Evolutionary conservation across 2,797 vertebrate species (phyloP), one percentile per base, ranked within the genome.

Genomic region (Xiphophorus birchmanni): DNA sequence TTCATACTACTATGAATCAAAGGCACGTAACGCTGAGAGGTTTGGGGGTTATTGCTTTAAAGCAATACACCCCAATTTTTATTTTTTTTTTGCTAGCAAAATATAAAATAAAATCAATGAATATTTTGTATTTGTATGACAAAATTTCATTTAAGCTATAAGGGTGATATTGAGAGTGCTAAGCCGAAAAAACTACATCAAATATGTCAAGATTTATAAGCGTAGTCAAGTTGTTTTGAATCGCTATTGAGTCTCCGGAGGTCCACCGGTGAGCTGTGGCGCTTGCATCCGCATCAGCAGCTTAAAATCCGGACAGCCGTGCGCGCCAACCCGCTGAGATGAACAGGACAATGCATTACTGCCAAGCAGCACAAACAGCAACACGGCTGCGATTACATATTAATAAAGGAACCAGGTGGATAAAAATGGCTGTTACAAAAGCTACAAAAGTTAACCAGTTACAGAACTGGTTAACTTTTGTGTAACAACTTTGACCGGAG

Each of bases 281-380:
- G 15, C 50, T 69, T 10, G 65, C 40, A 74, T 1, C 71, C 78
- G 78, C 79, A n/a, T 35, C 58, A 83, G 73, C 44, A 63, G 81
- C 77, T 1, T 81, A 0, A 15, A 56, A 76, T 75, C 65, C 0
- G 87, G 76, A 56, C 77, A 82, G 77, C n/a, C 75, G 5, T 3
- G 73, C 58, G 79, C 74, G 77, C 60, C 75, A 80, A 74, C 74
- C 47, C 79, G 79, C 73, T 7, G 1, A 29, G 44, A 75, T 73
- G 29, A 60, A 26, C 37, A 80, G 32, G 21, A 81, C 11, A 71
- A 26, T 13, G 10, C 40, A 71, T 44, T 23, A 44, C 40, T 13
- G 10, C 21, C 67, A 42, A 13, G 23, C 67, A 71, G 40, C 40
- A 44, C 26, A 13, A 23, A 71, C 23, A 71, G 40, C 40, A 71